These are phyloP conservation scores for Halocynthia aurantium DNA, from an alignment of 23 tunicate genomes.

Conservation along the genomic window DNA sequence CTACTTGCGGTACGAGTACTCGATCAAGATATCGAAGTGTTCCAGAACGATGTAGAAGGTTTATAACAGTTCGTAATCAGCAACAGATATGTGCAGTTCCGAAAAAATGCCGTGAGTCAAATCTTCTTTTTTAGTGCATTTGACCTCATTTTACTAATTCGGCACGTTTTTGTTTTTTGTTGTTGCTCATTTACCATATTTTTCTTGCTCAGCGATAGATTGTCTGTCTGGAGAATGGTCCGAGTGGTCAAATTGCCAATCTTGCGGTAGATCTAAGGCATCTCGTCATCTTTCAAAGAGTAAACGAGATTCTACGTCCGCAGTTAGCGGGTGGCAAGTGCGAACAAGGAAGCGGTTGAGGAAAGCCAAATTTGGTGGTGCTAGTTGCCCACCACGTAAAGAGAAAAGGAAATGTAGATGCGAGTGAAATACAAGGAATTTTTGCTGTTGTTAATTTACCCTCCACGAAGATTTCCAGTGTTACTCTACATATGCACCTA, in stretches of 20 bases:
- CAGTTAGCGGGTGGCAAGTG: not conserved
- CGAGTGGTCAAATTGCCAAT: conserved; percentile 17
- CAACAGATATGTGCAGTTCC: no score
- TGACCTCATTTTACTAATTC: no score
- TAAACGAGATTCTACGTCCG: not conserved
- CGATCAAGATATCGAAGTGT: not conserved
- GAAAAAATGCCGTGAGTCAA: no score
- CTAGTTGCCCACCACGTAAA: conserved; percentile 16
- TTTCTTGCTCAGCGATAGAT: not conserved
- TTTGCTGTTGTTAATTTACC: no score
- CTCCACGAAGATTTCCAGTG: no score
- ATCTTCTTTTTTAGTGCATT: no score
- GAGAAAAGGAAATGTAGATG: conserved; percentile 25
- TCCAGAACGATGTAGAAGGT: no score
- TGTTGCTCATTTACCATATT: not conserved
- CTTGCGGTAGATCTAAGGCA: not conserved
- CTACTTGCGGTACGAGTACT: conserved; percentile 28
- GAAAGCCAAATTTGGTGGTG: conserved; percentile 22
- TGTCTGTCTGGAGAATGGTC: conserved; percentile 23
- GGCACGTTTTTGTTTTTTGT: not conserved
- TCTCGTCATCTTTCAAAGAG: not conserved
- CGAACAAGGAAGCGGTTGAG: conserved; percentile 12
- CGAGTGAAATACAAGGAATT: no score
- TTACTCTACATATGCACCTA: no score
- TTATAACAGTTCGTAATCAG: no score